Conservation (phyloP, 1,140 invertebrate genomes). For the Lepidurus apus region DNA sequence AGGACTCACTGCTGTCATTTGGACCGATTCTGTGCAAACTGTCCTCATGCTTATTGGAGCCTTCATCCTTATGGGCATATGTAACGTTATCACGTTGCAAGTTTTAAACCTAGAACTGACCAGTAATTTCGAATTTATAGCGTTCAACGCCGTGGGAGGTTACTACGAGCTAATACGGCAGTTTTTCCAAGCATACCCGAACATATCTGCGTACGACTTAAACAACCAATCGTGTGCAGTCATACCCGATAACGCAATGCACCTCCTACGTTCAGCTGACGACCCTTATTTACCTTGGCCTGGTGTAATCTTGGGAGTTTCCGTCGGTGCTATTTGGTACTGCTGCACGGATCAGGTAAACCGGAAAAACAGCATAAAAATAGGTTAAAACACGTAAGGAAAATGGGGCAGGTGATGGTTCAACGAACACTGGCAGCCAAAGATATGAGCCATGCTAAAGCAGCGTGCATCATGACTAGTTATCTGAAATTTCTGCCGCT, state of each 20-base stretch:
- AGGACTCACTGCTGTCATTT: constrained; percentile 55
- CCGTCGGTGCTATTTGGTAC: constrained; percentile 53
- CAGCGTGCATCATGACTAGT: constrained; percentile 51
- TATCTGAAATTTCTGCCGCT: constrained; percentile 54
- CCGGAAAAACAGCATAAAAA: background rate
- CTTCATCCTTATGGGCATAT: constrained; percentile 50
- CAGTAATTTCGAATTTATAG: constrained; percentile 40
- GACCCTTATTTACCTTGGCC: constrained; percentile 52
- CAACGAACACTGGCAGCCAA: constrained; percentile 54
- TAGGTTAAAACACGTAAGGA: background rate
- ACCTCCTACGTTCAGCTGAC: constrained; percentile 47
- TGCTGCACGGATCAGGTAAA: constrained; percentile 55
- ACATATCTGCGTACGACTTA: constrained; percentile 37
- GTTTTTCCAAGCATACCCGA: constrained; percentile 45
- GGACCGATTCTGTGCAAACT: constrained; percentile 56
- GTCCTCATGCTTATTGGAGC: constrained; percentile 55
- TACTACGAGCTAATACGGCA: constrained; percentile 45
- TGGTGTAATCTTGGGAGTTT: constrained; percentile 50
- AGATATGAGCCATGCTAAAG: constrained; percentile 53
- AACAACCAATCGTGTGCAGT: constrained; percentile 44
- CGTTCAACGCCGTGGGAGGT: constrained; percentile 52
- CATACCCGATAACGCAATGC: constrained; percentile 48
- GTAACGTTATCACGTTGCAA: constrained; percentile 41
- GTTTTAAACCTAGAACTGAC: constrained; percentile 29
- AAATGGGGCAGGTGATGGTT: constrained; percentile 50